Evolutionary conservation across 2,888 invertebrate species (phyloP).

Genomic region (Caenorhabditis sp.): DNA sequence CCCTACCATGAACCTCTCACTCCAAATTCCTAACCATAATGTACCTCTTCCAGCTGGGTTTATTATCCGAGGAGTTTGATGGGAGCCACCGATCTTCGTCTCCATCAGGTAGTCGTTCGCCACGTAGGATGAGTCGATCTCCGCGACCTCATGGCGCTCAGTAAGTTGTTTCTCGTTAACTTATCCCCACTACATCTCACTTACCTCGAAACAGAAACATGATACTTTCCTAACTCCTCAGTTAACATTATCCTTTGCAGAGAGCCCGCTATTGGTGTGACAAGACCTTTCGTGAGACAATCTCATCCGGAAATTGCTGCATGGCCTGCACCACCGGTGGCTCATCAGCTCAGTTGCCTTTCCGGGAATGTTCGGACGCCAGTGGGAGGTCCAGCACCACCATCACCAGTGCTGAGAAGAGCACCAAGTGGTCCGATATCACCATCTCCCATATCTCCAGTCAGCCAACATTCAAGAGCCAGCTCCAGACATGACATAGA

Average conservation of each 20-base stretch:
- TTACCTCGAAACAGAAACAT: constrained; percentile 6
- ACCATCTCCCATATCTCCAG: constrained; percentile 68
- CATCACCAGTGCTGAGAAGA: constrained; percentile 56
- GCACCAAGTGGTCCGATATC: constrained; percentile 61
- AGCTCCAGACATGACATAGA: constrained; percentile 69
- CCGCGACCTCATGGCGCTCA: constrained; percentile 64
- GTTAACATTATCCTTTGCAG: constrained; percentile 35
- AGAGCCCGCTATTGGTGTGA: constrained; percentile 64
- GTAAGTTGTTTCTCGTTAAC: constrained; percentile 36
- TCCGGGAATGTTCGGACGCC: constrained; percentile 70
- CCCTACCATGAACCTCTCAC: background rate
- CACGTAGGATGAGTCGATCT: constrained; percentile 66
- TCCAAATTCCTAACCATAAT: background rate
- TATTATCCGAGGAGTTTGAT: constrained; percentile 72
- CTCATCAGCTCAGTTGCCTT: constrained; percentile 63
- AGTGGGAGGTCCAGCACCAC: constrained; percentile 65
- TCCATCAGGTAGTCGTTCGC: constrained; percentile 66
- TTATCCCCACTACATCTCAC: constrained; percentile 2
- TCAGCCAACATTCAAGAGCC: constrained; percentile 60
- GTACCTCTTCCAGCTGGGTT: constrained; percentile 65
- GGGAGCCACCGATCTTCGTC: constrained; percentile 67
- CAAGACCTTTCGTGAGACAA: constrained; percentile 68
- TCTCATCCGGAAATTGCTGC: constrained; percentile 81
- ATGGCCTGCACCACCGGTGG: constrained; percentile 80
- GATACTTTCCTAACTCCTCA: constrained; percentile 20